phyloP scores from a whole-genome alignment of 1,140 invertebrate species.

The Drosophila orosa region DNA sequence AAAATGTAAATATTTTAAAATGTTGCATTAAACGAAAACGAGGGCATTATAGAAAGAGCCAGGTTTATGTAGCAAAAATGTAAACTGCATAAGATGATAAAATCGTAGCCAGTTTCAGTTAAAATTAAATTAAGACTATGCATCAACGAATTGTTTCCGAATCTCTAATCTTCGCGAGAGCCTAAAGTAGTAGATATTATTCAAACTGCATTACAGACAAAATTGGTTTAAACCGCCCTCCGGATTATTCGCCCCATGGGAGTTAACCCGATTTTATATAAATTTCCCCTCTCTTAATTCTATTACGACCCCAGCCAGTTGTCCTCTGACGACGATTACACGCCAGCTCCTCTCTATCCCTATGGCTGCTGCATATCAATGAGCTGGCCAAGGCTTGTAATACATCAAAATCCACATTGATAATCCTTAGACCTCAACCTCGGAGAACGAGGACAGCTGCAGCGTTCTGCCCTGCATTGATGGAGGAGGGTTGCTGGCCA shows the following conservation, averaged over 20 bases:
- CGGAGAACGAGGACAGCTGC: constrained; percentile 36
- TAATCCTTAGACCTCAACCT: constrained; percentile 45
- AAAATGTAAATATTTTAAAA: constrained; percentile 37
- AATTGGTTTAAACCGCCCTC: background rate
- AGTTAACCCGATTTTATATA: constrained; percentile 11
- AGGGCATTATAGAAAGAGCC: background rate
- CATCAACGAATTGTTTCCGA: too few species aligned
- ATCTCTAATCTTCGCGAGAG: background rate
- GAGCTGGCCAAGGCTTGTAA: constrained; percentile 59
- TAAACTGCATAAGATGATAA: background rate
- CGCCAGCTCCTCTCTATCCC: constrained; percentile 27
- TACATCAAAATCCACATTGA: constrained; percentile 65
- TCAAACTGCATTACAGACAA: background rate
- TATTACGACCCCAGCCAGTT: constrained; percentile 6
- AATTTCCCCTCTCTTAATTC: constrained; percentile 9
- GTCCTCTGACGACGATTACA: constrained; percentile 31
- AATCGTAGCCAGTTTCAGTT: background rate
- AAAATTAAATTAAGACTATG: background rate
- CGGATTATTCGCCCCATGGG: background rate
- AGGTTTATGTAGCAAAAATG: background rate
- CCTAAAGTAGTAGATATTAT: background rate
- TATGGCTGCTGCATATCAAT: constrained; percentile 61
- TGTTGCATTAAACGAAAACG: background rate
- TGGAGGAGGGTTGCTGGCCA: constrained; percentile 32
- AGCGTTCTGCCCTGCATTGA: constrained; percentile 41